A percentile compares a stretch with the other conserved stretches of the same genome.
These are phyloP conservation scores for Macquaria australasica DNA, from an alignment of 2,113 vertebrate genomes.

Conservation along the genomic window DNA sequence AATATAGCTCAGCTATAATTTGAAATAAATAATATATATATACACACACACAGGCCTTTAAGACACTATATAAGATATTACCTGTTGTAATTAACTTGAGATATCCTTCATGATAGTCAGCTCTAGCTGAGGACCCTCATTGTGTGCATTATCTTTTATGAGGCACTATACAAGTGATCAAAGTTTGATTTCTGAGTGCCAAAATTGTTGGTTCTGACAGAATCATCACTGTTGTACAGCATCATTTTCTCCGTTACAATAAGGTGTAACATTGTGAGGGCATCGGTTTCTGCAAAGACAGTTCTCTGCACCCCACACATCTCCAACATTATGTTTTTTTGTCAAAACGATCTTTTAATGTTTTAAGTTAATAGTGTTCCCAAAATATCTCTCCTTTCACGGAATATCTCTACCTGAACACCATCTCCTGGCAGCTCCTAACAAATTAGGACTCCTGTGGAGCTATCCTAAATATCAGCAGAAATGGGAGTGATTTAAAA, in stretches of 20 bases:
- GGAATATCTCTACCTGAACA: too few relatives aligned
- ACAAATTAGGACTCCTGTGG: background rate
- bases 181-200: background rate
- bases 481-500: background rate
- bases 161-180: background rate
- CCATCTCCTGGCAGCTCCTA: too few relatives aligned
- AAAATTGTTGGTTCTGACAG: background rate
- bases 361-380: too few relatives aligned
- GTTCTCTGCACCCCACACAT: too few relatives aligned
- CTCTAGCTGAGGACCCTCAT: background rate
- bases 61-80: background rate
- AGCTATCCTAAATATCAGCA: background rate
- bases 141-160: too few relatives aligned
- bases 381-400: background rate
- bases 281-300: background rate
- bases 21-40: background rate
- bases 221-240: background rate
- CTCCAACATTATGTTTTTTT: too few relatives aligned
- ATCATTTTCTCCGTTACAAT: background rate
- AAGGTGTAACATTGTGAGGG: background rate
- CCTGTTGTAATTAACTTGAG: background rate
- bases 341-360: too few relatives aligned
- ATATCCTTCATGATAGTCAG: background rate
- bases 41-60: too few relatives aligned
- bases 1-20: background rate